Evolutionary conservation across 2,797 vertebrate genomes (phyloP).

Genomic region (Trichosurus vulpecula): DNA sequence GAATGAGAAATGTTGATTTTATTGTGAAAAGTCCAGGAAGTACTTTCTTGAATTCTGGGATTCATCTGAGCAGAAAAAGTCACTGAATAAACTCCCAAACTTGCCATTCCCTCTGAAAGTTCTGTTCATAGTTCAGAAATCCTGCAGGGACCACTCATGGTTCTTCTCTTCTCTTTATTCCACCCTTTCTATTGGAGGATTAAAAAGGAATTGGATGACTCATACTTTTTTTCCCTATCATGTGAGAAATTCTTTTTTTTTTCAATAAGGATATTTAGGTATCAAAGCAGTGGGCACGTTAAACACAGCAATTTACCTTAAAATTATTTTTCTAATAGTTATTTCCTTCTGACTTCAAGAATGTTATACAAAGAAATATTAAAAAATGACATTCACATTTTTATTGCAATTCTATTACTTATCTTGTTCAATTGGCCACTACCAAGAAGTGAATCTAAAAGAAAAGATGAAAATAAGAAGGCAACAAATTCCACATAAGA

Average conservation of each 20-base stretch:
- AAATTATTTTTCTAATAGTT: too few species aligned
- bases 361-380: not conserved
- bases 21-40: conserved; percentile 56
- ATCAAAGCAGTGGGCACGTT: not conserved
- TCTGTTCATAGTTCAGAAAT: conserved; percentile 60
- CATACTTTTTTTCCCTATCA: not conserved
- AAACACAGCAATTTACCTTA: too few species aligned
- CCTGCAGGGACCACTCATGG: not conserved
- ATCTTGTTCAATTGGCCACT: not conserved
- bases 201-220: conserved; percentile 3
- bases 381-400: not conserved
- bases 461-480: not conserved
- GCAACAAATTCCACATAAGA: not conserved
- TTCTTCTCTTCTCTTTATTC: not conserved
- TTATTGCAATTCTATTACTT: not conserved
- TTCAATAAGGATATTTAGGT: not conserved
- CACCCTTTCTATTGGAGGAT: not conserved
- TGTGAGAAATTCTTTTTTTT: not conserved
- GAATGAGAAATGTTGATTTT: conserved; percentile 39
- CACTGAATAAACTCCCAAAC: conserved; percentile 64
- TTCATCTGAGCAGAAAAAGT: conserved; percentile 66
- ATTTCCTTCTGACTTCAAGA: not conserved
- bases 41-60: conserved; percentile 21
- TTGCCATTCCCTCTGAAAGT: conserved; percentile 44
- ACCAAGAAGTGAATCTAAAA: not conserved